A percentile compares a stretch with the other conserved stretches of the same genome.
Conservation (phyloP, 1,140 invertebrate species). For the Carcinoscorpius rotundicauda region DNA sequence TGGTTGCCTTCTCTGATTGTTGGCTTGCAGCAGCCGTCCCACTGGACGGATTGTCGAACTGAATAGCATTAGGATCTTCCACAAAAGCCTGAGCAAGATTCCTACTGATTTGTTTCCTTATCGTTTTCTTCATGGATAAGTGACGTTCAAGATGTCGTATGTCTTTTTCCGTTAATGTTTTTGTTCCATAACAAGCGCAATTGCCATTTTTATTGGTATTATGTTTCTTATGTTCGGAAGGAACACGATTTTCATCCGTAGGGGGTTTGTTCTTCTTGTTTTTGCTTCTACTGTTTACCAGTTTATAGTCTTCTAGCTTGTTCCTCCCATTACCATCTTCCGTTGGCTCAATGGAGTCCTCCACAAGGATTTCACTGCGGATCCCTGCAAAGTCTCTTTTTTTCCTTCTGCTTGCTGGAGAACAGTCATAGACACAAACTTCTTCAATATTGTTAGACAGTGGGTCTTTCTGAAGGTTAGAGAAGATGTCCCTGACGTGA, state of each 20-base stretch:
- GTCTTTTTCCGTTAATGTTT: constrained; percentile 49
- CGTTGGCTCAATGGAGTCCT: too few relatives aligned
- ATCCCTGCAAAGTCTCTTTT: not conserved
- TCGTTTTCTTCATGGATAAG: constrained; percentile 75
- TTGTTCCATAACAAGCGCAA: constrained; percentile 27
- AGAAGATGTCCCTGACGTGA: constrained; percentile 51
- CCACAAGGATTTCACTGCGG: too few relatives aligned
- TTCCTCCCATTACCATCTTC: too few relatives aligned
- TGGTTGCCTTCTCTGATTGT: constrained; percentile 47
- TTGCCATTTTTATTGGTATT: too few relatives aligned
- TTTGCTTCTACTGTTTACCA: too few relatives aligned
- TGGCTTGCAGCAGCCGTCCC: constrained; percentile 45
- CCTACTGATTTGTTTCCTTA: constrained; percentile 70
- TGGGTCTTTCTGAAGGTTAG: constrained; percentile 3
- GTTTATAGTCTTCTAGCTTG: too few relatives aligned
- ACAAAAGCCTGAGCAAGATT: constrained; percentile 57
- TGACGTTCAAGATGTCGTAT: constrained; percentile 64
- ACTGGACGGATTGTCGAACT: constrained; percentile 40
- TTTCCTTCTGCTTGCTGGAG: constrained; percentile 7
- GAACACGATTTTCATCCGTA: too few relatives aligned
- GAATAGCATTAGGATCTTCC: constrained; percentile 56
- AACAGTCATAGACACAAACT: constrained; percentile 15
- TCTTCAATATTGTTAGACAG: constrained; percentile 11
- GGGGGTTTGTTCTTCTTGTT: too few relatives aligned
- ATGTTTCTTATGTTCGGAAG: too few relatives aligned